Evolutionary conservation across 2,113 vertebrate species (phyloP).

Genomic region (Megalops atlanticus): DNA sequence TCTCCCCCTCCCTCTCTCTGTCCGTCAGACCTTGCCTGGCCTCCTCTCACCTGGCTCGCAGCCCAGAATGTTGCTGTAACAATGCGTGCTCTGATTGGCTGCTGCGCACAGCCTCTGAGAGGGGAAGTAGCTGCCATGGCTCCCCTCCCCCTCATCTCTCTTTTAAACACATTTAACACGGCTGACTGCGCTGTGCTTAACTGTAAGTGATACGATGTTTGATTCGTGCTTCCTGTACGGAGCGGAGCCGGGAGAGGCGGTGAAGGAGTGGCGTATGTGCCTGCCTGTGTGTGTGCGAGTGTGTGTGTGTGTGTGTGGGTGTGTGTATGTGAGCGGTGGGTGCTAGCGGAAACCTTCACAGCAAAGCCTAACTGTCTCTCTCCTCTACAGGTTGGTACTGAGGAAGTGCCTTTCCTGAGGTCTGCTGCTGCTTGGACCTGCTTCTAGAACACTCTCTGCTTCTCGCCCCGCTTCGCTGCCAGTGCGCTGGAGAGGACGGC

Average conservation of each 20-base stretch:
- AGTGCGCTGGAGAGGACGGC: slow-evolving; percentile 79
- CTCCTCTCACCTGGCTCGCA: slow-evolving; percentile 66
- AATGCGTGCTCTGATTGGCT: slow-evolving; percentile 69
- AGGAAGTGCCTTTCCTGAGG: slow-evolving; percentile 86
- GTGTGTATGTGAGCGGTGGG: not conserved
- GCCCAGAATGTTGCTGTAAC: slow-evolving; percentile 75
- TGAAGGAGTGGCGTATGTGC: no score
- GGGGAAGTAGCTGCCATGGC: slow-evolving; percentile 60
- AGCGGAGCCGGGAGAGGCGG: not conserved
- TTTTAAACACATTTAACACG: slow-evolving; percentile 74
- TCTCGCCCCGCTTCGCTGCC: slow-evolving; percentile 79
- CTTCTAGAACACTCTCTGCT: slow-evolving; percentile 85
- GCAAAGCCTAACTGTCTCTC: not conserved
- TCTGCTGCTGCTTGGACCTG: slow-evolving; percentile 84
- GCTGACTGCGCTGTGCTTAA: slow-evolving; percentile 71
- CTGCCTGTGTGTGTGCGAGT: slow-evolving; percentile 42
- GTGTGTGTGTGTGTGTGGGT: slow-evolving; percentile 14
- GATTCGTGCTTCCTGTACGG: slow-evolving; percentile 29
- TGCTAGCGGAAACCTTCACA: not conserved
- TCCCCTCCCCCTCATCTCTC: slow-evolving; percentile 15
- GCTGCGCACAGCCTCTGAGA: slow-evolving; percentile 62
- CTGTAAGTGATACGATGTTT: slow-evolving; percentile 71
- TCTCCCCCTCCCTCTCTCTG: slow-evolving; percentile 66
- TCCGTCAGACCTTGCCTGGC: slow-evolving; percentile 9
- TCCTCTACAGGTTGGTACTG: not conserved